These are phyloP conservation scores for Petrolisthes manimaculis DNA, from an alignment of 2,888 invertebrate species.

Conservation along the genomic window DNA sequence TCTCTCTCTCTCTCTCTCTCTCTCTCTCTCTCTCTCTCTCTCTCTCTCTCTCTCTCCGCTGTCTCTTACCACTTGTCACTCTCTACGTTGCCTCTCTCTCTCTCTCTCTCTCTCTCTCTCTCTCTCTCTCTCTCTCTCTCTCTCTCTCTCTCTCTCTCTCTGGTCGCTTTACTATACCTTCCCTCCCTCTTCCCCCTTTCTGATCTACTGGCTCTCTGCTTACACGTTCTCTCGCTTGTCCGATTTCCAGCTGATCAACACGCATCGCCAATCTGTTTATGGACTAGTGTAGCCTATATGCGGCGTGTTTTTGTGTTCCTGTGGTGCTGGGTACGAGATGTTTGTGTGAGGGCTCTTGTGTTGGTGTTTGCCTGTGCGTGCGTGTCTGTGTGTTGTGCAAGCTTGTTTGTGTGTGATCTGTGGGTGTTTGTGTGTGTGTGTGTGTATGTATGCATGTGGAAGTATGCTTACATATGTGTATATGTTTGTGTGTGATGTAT, in stretches of 20 bases:
- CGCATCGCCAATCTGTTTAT: too few relatives aligned
- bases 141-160: background rate
- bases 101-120: slow-evolving; percentile 18
- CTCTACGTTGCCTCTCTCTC: background rate
- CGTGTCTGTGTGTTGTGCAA: background rate
- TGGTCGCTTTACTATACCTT: background rate
- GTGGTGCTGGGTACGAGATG: background rate
- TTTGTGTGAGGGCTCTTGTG: background rate
- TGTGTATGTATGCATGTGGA: slow-evolving; percentile 19
- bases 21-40: background rate
- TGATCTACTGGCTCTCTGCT: background rate
- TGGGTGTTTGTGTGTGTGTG: slow-evolving; percentile 17
- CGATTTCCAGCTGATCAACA: too few relatives aligned
- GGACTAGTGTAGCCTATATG: background rate
- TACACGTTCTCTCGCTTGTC: background rate
- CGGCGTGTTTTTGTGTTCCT: background rate
- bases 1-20: background rate
- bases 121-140: slow-evolving; percentile 16
- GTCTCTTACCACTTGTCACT: slow-evolving; percentile 4
- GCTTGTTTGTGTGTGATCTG: background rate
- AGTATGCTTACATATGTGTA: background rate
- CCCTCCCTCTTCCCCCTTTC: slow-evolving; percentile 10
- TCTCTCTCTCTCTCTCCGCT: background rate
- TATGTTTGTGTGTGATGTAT: slow-evolving; percentile 1
- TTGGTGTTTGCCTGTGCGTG: background rate